Conservation (phyloP, 1,140 invertebrate species). For the Forficula auricularia region DNA sequence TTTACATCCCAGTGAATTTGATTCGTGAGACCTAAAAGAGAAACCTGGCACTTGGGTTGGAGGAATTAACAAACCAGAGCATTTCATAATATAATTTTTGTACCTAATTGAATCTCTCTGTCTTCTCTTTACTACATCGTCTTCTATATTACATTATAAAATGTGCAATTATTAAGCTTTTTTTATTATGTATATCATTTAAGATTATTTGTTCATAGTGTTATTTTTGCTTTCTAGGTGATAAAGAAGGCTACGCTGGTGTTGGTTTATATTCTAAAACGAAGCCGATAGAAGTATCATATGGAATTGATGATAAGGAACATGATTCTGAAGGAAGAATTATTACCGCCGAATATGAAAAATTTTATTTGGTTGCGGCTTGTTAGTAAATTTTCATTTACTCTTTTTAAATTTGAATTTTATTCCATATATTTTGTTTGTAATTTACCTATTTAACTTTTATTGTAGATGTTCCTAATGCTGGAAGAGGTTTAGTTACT, state of each 20-base stretch:
- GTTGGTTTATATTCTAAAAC: constrained; percentile 73
- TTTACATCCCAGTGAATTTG: no score
- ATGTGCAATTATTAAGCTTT: no score
- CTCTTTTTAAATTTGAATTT: constrained; percentile 3
- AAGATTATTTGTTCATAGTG: no score
- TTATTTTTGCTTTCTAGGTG: constrained; percentile 22
- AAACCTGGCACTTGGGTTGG: no score
- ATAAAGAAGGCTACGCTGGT: constrained; percentile 81
- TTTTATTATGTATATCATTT: no score
- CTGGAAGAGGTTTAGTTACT: constrained; percentile 65
- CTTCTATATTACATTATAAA: no score
- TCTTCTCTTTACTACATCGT: no score
- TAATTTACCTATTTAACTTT: constrained; percentile 2
- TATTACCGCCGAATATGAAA: constrained; percentile 90
- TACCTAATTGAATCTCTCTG: no score
- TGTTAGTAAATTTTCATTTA: constrained; percentile 31
- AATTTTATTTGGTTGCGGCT: constrained; percentile 65
- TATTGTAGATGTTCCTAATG: constrained; percentile 54
- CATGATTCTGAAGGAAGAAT: constrained; percentile 72
- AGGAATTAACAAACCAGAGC: no score
- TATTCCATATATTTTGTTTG: constrained; percentile 15
- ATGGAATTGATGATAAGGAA: constrained; percentile 56
- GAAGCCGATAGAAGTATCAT: constrained; percentile 66
- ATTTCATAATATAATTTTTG: no score
- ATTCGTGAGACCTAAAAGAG: no score